Evolutionary conservation across 2,113 vertebrate genomes (phyloP).

Genomic region (Ailurus styani): DNA sequence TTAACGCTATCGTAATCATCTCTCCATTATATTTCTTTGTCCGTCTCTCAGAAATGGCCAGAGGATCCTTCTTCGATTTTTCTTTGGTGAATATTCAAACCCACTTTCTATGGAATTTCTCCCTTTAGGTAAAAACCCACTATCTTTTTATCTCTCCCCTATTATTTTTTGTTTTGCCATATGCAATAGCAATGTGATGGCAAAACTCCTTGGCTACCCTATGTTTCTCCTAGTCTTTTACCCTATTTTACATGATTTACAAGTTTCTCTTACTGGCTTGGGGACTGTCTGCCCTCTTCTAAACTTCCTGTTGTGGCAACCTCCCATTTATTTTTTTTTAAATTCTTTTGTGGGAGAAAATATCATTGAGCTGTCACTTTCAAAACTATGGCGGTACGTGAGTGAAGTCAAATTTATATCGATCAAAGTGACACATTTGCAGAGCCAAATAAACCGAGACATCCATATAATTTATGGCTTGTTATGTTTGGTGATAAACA

Average conservation of each 20-base stretch:
- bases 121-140: not conserved
- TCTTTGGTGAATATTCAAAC: not conserved
- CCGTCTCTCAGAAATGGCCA: not conserved
- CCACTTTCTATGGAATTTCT: not conserved
- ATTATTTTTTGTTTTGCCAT: not conserved
- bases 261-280: not conserved
- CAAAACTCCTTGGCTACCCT: not conserved
- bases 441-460: slow-evolving; percentile 74
- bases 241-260: not conserved
- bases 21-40: not conserved
- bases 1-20: not conserved
- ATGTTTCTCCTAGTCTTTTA: not conserved
- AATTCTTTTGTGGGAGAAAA: not conserved
- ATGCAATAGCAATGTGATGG: accelerated
- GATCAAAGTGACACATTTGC: slow-evolving; percentile 77
- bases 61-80: not conserved
- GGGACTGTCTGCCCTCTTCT: accelerated
- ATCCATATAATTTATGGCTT: slow-evolving; percentile 76
- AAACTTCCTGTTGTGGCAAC: not conserved
- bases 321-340: slow-evolving; percentile 13
- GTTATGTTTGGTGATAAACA: slow-evolving; percentile 77
- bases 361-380: slow-evolving; percentile 66
- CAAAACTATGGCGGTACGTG: slow-evolving; percentile 52
- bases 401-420: slow-evolving; percentile 70
- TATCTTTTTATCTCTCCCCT: not conserved